These are phyloP conservation scores for Cydia strobilella DNA, from an alignment of 1,140 invertebrate species.

Conservation along the genomic window DNA sequence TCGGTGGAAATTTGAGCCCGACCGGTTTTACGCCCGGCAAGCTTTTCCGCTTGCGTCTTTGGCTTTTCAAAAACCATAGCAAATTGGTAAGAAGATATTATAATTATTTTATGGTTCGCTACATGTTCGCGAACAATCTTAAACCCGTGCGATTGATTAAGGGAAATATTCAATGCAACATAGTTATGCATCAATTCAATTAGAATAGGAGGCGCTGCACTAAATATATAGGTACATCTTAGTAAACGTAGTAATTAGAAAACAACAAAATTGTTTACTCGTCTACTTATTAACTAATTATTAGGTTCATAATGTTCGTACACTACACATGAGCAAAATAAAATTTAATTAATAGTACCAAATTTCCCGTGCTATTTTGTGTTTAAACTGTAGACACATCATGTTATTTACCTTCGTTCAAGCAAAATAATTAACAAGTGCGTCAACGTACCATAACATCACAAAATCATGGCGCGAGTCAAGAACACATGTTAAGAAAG, in stretches of 20 bases:
- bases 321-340: no score
- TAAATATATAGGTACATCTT: no score
- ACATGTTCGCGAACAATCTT: no score
- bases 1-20: constrained; percentile 15
- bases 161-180: neutral
- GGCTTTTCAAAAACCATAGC: neutral
- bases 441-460: constrained; percentile 40
- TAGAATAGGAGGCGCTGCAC: no score
- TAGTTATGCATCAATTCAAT: no score
- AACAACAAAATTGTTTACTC: no score
- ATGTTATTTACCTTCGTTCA: neutral
- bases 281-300: no score
- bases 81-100: constrained; percentile 24
- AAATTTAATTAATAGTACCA: no score
- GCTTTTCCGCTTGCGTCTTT: neutral
- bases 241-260: no score
- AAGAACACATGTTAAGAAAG: constrained; percentile 73
- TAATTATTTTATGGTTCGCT: neutral
- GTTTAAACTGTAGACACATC: no score
- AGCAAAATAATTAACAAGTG: constrained; percentile 45
- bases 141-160: neutral
- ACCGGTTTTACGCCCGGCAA: constrained; percentile 13
- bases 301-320: no score
- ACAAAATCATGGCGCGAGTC: constrained; percentile 67
- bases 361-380: no score